Conservation (phyloP, 2,888 invertebrate species). For the Nymphalis urticae region DNA sequence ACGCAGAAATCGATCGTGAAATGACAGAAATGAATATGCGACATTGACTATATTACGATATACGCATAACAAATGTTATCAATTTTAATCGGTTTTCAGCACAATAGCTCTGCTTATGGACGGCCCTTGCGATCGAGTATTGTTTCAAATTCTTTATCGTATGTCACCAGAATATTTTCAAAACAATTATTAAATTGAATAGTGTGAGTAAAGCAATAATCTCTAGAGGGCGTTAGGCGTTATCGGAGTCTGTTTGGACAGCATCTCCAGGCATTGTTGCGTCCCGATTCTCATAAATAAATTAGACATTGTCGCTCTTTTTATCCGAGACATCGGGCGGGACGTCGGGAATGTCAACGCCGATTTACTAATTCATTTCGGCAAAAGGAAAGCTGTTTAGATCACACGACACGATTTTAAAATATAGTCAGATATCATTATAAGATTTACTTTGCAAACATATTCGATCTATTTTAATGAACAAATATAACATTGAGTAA, state of each 20-base stretch:
- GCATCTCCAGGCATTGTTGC: constrained; percentile 32
- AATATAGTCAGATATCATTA: not conserved
- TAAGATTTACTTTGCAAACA: too few relatives aligned
- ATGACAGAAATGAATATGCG: too few relatives aligned
- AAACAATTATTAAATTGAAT: constrained; percentile 15
- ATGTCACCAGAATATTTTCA: not conserved
- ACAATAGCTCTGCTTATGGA: too few relatives aligned
- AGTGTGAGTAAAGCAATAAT: not conserved
- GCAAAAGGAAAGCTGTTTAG: constrained; percentile 51
- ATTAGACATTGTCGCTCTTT: constrained; percentile 70
- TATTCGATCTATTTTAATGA: not conserved
- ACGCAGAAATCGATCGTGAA: too few relatives aligned
- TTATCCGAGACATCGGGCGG: constrained; percentile 46
- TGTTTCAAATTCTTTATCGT: not conserved
- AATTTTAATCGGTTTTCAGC: too few relatives aligned
- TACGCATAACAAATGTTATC: too few relatives aligned
- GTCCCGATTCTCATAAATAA: constrained; percentile 74
- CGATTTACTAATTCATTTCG: constrained; percentile 77
- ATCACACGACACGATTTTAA: constrained; percentile 47
- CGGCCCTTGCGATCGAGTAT: not conserved
- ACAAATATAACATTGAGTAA: too few relatives aligned
- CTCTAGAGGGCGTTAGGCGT: constrained; percentile 7
- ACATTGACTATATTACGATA: too few relatives aligned
- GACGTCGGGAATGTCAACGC: constrained; percentile 68
- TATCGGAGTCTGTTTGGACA: constrained; percentile 35